Evolutionary conservation across 2,113 vertebrate genomes (phyloP).

Genomic region (Zosterops pallidus): DNA sequence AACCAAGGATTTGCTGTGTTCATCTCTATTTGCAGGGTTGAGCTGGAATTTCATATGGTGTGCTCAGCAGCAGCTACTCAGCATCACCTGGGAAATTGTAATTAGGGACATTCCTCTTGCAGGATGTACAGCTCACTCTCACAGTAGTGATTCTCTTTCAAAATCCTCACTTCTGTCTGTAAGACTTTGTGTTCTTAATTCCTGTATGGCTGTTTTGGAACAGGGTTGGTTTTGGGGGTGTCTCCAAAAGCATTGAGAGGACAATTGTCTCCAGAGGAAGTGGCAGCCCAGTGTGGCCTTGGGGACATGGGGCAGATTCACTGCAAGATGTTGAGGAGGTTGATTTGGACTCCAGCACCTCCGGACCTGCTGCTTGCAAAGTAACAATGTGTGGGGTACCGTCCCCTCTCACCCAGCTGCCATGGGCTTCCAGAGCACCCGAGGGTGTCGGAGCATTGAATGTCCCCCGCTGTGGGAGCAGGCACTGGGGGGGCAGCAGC

Average conservation of each 20-base stretch:
- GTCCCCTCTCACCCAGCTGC: fast-evolving
- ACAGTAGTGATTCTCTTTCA: not conserved
- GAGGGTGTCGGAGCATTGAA: fast-evolving
- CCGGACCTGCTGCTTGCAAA: not conserved
- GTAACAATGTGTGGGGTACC: fast-evolving
- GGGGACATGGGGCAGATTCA: not conserved
- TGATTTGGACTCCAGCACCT: not conserved
- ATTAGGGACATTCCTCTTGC: not conserved
- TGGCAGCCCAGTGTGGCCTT: not conserved
- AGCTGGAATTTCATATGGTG: not conserved
- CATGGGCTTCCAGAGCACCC: fast-evolving
- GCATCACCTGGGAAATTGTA: not conserved
- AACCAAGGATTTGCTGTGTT: not conserved
- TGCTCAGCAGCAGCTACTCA: not conserved
- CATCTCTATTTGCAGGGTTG: not conserved
- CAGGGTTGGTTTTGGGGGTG: not conserved
- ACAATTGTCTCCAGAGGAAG: not conserved
- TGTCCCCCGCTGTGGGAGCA: fast-evolving
- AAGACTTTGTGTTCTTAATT: not conserved
- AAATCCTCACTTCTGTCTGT: not conserved
- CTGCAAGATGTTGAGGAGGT: not conserved
- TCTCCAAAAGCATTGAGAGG: fast-evolving
- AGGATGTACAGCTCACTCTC: not conserved
- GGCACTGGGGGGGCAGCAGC: too few species aligned
- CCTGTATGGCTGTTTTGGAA: not conserved